Evolutionary conservation across 2,888 invertebrate genomes (phyloP), one percentile per base, ranked within the genome.

Genomic region (Crossocerus cetratus): DNA sequence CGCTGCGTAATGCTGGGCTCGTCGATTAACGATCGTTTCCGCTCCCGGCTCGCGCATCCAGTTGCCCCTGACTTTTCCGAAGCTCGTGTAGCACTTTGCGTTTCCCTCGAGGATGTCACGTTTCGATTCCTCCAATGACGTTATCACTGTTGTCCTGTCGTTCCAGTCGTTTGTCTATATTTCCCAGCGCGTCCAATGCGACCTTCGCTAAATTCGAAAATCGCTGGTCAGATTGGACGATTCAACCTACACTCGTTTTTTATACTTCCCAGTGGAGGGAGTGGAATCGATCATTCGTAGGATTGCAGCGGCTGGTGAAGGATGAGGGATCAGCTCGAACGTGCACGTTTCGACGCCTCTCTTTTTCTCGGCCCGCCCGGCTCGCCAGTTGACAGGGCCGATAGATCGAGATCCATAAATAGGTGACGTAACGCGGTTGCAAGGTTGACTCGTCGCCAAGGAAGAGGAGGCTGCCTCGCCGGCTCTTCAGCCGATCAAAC

Each of bases 21-120:
- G 69, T 78, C 83, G 85, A 85, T 85, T 85, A 85, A 84, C 83
- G 83, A 82, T 76, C 84, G 69, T 77, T 83, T 84, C 84, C 84
- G 82, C 81, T 71, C 65, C 65, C 32, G 32, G 32, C 44, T 16
- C 49, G 65, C 49, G 65, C 66, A 45, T 77, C 78, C 76, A 71
- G 58, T 53, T 53, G 49, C 43, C 13, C 49, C 55, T 69, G 18
- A 63, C 32, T 32, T 32, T 5, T 32, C 32, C 32, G 5, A 32
- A 32, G 5, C 32, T 32, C 32, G 8, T 32, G 8, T 32, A 32
- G 0, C 32, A 32, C 32, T 32, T 11, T 32, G 1, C 11, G 32
- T 32, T 32, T 32, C 1, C 11, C 32, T 8, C 8, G 8, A 11
- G 11, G 8, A 32, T 32, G 1, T 32, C 32, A 5, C 8, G 11